Base-by-base conservation (phyloP, 2,113 vertebrate species). In the Dermatemys mawii region DNA sequence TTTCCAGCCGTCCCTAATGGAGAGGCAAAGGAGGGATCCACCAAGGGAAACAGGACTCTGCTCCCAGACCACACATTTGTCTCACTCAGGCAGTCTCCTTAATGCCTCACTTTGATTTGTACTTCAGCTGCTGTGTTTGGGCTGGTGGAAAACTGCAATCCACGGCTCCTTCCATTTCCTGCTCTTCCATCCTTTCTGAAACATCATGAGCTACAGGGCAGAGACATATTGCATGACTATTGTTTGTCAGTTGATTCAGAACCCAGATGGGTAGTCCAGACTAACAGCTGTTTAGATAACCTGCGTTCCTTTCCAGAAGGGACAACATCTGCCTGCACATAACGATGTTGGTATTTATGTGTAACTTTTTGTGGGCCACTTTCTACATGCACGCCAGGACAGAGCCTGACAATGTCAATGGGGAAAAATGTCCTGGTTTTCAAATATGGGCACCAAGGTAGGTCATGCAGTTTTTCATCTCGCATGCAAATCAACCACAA, bases 291-390 rank as follows among this genome's bases (percentile, higher is more conserved):
- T 95, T 83, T 78, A 95, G n/a, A n/a, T 90, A 96, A 95, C 95
- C 95, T 97, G 87, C 87, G 93, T 84, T 90, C 84, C n/a, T 44
- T 90, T 70, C 90, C 90, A 96, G 89, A 94, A 96, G 96, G 90
- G 89, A 79, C 90, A 96, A 50, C 93, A 95, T 86, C 95, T 97
- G 93, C 82, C 49, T 6, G 67, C 84, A 57, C 84, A 12, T 16
- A 76, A 78, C 8, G 11, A 53, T 41, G 5, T 44, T 92, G 91
- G 86, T 89, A 79, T 49, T 93, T 55, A 1, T 29, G 44, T 35
- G n/a, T 55, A 60, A 35, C 32, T 44, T 16, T 16, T 57, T 17
- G 44, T 50, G 79, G 78, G 55, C 73, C 70, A 78, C 46, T 51
- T 41, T n/a, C 87, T n/a, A 3, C 0, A 0, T 76, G 70, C 22